These are phyloP conservation scores for Nanger granti DNA, from an alignment of 2,113 vertebrate species.

Conservation along the genomic window DNA sequence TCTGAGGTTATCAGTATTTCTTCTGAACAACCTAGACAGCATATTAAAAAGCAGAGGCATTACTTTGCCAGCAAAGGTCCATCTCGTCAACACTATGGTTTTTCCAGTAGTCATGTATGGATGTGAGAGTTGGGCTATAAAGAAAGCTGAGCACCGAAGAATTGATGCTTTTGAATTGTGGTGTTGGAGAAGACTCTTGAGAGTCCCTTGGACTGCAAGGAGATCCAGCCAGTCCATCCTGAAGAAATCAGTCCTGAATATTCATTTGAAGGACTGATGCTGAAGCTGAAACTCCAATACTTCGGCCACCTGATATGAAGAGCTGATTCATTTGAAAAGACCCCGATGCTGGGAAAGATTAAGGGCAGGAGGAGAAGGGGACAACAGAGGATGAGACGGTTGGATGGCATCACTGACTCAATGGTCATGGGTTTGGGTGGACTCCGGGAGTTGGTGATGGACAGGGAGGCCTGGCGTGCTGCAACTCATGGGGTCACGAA, in stretches of 20 bases:
- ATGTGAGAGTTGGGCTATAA: neutral
- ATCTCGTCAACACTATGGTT: neutral
- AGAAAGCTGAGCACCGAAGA: neutral
- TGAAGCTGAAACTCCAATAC: neutral
- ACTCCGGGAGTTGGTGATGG: neutral
- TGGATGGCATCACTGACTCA: neutral
- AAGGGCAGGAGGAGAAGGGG: neutral
- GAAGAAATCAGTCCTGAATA: neutral
- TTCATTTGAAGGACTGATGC: neutral
- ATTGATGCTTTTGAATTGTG: neutral
- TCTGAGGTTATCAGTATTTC: too few species aligned
- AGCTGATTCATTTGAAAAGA: neutral
- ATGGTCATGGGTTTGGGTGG: neutral
- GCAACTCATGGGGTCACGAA: neutral
- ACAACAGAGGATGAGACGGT: neutral
- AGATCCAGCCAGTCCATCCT: neutral
- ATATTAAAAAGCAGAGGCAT: neutral
- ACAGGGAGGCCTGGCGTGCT: rapidly evolving
- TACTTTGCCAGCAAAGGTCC: neutral
- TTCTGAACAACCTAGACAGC: neutral
- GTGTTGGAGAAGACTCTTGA: neutral
- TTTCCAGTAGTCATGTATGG: neutral
- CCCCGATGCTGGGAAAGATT: neutral
- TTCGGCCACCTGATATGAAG: neutral
- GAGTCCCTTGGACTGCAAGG: neutral